A percentile compares a stretch with the other conserved stretches of the same genome.
Conservation (phyloP, 1,140 invertebrate species). For the Lerema accius region DNA sequence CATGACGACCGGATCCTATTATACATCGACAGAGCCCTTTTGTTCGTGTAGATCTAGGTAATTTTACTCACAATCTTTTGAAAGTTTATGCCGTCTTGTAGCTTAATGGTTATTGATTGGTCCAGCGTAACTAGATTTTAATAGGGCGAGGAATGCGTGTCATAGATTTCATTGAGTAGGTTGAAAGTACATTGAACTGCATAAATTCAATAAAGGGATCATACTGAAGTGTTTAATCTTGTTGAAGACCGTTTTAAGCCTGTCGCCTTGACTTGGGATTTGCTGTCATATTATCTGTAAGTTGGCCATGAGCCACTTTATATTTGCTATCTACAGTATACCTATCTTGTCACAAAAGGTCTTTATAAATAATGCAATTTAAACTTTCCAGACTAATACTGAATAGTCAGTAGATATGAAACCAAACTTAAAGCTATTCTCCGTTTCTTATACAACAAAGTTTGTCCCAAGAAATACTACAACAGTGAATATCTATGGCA, state of each 20-base stretch:
- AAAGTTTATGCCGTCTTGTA: conserved; percentile 14
- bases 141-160: not conserved
- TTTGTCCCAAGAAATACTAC: not conserved
- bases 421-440: too few species aligned
- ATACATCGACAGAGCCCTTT: conserved; percentile 58
- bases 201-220: conserved; percentile 25
- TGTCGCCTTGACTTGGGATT: conserved; percentile 25
- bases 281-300: conserved; percentile 34
- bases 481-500: conserved; percentile 30
- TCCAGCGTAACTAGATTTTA: conserved; percentile 9
- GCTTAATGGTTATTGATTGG: conserved; percentile 24
- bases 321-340: conserved; percentile 16
- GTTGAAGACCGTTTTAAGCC: conserved; percentile 53
- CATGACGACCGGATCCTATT: conserved; percentile 64
- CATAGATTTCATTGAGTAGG: not conserved
- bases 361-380: not conserved
- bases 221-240: conserved; percentile 37
- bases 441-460: not conserved
- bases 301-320: conserved; percentile 29
- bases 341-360: conserved; percentile 13
- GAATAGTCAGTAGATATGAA: conserved; percentile 5
- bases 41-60: conserved; percentile 34
- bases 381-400: conserved; percentile 8
- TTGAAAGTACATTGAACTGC: conserved; percentile 30
- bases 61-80: conserved; percentile 24